A percentile compares a stretch with the other conserved stretches of the same genome.
These are phyloP conservation scores for Peromyscus californicus DNA, from an alignment of 2,113 vertebrate genomes.

Conservation along the genomic window DNA sequence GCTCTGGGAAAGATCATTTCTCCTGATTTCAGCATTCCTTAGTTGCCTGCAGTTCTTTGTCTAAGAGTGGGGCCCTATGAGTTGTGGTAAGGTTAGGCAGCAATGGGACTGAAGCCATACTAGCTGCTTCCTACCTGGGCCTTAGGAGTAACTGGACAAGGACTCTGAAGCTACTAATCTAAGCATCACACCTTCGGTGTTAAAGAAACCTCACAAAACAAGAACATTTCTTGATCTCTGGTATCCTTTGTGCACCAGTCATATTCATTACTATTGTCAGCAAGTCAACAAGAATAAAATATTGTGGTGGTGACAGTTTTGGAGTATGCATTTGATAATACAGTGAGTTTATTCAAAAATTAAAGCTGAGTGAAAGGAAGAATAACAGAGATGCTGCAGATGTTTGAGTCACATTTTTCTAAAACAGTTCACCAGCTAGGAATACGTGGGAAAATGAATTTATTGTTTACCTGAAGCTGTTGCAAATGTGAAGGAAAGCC, in stretches of 20 bases:
- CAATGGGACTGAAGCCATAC: neutral
- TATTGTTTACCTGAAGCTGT: neutral
- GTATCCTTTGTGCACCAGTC: neutral
- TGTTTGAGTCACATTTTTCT: neutral
- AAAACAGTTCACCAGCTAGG: neutral
- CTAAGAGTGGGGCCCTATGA: neutral
- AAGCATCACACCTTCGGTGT: neutral
- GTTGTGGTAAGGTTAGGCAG: neutral
- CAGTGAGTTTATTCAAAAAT: constrained; percentile 14
- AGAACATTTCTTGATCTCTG: neutral
- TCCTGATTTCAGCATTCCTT: neutral
- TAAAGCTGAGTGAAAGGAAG: neutral
- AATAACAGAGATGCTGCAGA: neutral
- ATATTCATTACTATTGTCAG: neutral
- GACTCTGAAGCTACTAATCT: neutral
- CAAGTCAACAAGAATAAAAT: neutral
- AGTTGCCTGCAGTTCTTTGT: neutral
- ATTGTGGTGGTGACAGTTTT: neutral
- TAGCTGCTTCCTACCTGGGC: neutral
- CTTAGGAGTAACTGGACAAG: neutral
- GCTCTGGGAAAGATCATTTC: neutral
- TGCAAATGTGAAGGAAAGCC: neutral
- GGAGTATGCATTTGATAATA: neutral
- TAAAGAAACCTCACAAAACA: neutral
- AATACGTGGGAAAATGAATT: neutral